These are phyloP conservation scores for Myrmophylax atrothorax DNA, from an alignment of 2,113 vertebrate species.

Conservation along the genomic window DNA sequence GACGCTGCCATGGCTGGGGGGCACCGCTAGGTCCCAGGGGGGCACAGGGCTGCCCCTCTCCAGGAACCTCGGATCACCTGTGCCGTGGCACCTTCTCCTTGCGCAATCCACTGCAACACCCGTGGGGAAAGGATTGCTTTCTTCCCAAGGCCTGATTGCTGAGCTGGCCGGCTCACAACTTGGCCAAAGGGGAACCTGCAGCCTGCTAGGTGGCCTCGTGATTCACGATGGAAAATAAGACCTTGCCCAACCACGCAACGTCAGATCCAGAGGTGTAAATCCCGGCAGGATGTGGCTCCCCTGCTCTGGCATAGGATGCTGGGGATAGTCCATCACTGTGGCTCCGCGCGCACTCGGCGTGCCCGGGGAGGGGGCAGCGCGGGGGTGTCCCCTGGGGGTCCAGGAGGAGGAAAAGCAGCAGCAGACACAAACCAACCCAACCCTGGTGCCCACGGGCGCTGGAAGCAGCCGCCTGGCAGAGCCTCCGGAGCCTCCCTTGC, in stretches of 20 bases:
- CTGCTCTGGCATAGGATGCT: accelerated
- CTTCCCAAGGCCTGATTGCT: neutral
- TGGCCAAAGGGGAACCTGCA: neutral
- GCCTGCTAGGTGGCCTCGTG: conserved; percentile 31
- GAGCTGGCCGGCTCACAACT: neutral
- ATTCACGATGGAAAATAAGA: neutral
- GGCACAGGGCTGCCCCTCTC: neutral
- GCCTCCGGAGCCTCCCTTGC: neutral
- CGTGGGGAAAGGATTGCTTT: neutral
- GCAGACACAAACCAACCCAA: neutral
- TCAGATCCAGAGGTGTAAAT: neutral
- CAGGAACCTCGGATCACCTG: neutral
- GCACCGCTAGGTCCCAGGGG: accelerated
- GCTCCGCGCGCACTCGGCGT: accelerated
- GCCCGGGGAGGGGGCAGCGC: accelerated
- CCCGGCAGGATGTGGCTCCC: neutral
- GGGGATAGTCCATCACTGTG: accelerated
- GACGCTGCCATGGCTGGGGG: neutral
- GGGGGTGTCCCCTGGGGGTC: neutral
- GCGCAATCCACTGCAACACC: neutral
- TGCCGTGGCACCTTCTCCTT: neutral
- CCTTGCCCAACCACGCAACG: neutral
- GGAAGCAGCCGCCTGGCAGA: neutral
- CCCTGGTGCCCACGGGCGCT: neutral
- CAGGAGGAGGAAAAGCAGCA: neutral